phyloP scores from a whole-genome alignment of 37 sponge, comb jelly and placozoan genomes.

The Bolinopsis microptera region DNA sequence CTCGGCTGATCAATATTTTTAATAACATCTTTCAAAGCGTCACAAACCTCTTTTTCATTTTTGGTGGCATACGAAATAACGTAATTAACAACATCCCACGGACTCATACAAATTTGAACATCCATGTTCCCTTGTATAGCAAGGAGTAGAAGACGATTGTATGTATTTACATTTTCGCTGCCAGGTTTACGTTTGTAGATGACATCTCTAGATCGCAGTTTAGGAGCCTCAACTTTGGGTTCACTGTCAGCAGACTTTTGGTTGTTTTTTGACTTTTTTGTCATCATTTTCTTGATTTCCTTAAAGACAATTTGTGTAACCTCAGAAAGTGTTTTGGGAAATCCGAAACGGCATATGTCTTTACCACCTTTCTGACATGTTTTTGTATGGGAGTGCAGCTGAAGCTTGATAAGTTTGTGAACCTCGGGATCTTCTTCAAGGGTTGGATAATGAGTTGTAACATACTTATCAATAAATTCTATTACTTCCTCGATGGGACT shows the following conservation, averaged over 20 bases:
- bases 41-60: neutral
- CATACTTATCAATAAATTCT: neutral
- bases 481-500: neutral
- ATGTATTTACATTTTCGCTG: neutral
- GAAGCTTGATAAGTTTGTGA: neutral
- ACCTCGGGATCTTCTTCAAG: neutral
- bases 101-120: neutral
- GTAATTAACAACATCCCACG: constrained; percentile 7
- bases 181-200: neutral
- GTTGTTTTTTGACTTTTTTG: neutral
- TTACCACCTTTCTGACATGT: neutral
- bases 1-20: neutral
- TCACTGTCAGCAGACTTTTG: neutral
- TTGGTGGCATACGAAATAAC: neutral
- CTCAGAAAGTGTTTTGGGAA: neutral
- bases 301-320: neutral
- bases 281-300: neutral
- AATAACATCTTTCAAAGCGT: neutral
- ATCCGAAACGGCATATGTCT: neutral
- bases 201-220: neutral
- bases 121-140: neutral
- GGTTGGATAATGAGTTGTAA: neutral
- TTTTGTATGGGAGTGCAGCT: neutral
- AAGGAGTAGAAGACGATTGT: neutral
- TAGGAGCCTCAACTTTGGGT: neutral